Conservation (phyloP, 1,140 invertebrate species). For the Globodera rostochiensis region DNA sequence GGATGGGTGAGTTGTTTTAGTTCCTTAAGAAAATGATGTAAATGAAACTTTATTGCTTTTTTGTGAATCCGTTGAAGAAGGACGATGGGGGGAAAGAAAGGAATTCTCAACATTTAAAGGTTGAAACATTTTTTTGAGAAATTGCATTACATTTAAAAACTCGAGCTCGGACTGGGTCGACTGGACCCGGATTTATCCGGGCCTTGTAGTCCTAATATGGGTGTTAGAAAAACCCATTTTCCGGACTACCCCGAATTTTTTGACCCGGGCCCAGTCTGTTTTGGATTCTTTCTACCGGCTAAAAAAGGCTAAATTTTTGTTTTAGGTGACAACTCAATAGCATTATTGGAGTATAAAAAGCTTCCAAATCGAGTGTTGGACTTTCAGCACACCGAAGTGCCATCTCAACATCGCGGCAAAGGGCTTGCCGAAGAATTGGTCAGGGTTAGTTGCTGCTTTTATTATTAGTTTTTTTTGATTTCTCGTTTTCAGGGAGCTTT, state of each 20-base stretch:
- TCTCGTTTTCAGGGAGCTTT: conserved; percentile 31
- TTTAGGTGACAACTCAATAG: conserved; percentile 35
- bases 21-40: conserved; percentile 18
- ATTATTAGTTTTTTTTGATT: conserved; percentile 24
- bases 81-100: too few relatives aligned
- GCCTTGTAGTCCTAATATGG: too few relatives aligned
- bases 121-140: too few relatives aligned
- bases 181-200: too few relatives aligned
- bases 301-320: neutral
- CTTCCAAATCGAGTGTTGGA: conserved; percentile 35
- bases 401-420: conserved; percentile 32
- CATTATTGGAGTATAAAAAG: conserved; percentile 41
- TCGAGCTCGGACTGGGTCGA: too few relatives aligned
- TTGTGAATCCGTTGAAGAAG: too few relatives aligned
- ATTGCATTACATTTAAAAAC: too few relatives aligned
- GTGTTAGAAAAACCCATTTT: too few relatives aligned
- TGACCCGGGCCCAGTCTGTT: too few relatives aligned
- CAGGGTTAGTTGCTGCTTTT: conserved; percentile 22
- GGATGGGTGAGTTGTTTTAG: conserved; percentile 28
- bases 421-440: conserved; percentile 41
- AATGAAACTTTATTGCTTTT: neutral
- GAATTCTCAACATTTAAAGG: too few relatives aligned
- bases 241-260: too few relatives aligned
- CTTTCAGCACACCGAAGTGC: conserved; percentile 43
- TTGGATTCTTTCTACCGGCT: too few relatives aligned